Evolutionary conservation across 2,113 vertebrate genomes (phyloP).

Genomic region (Tangachromis dhanisi): DNA sequence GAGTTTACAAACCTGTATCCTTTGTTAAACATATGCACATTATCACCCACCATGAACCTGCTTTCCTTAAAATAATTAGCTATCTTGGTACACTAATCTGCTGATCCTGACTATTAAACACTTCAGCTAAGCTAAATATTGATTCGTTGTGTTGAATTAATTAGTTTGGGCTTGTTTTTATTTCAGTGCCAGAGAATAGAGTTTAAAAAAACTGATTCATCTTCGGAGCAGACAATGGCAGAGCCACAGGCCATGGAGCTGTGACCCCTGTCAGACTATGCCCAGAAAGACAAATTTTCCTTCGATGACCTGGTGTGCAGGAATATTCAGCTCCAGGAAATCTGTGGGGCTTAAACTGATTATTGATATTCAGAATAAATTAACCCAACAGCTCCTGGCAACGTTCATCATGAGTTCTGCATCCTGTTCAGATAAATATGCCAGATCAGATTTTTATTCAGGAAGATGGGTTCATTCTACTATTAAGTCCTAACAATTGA

Average conservation of each 20-base stretch:
- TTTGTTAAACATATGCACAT: not conserved
- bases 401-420: conserved; percentile 12
- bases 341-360: conserved; percentile 15
- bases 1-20: not conserved
- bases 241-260: conserved; percentile 11
- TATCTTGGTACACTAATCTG: conserved; percentile 23
- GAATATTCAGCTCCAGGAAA: conserved; percentile 31
- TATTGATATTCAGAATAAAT: conserved; percentile 33
- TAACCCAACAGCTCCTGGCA: conserved; percentile 26
- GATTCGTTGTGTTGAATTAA: conserved; percentile 46
- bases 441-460: conserved; percentile 49
- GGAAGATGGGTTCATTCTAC: conserved; percentile 31
- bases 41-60: not conserved
- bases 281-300: conserved; percentile 22
- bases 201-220: conserved; percentile 52
- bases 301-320: not conserved
- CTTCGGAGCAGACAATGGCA: conserved; percentile 18
- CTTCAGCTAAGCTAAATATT: conserved; percentile 40
- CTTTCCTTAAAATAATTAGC: conserved; percentile 6
- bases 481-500: conserved; percentile 36
- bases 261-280: conserved; percentile 19
- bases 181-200: conserved; percentile 7
- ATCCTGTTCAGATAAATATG: conserved; percentile 28
- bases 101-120: conserved; percentile 29
- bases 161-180: conserved; percentile 14